phyloP scores from a whole-genome alignment of 2,113 vertebrate genomes.

The Orientallactaga bullata region DNA sequence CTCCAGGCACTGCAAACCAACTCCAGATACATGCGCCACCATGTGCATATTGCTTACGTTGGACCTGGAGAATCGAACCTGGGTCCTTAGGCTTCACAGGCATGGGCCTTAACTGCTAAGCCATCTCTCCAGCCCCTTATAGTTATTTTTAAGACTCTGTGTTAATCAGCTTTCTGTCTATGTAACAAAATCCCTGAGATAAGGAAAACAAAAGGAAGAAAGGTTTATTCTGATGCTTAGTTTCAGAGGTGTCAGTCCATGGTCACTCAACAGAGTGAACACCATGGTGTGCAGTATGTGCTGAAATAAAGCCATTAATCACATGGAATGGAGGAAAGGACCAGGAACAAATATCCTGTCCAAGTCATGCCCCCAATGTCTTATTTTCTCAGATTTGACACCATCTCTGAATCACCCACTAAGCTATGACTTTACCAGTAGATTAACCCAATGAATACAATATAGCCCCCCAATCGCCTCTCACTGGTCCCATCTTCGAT shows the following conservation, averaged over 20 bases:
- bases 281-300: background rate
- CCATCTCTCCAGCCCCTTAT: too few relatives aligned
- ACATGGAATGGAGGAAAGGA: background rate
- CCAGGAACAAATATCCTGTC: too few relatives aligned
- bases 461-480: background rate
- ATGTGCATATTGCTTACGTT: too few relatives aligned
- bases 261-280: background rate
- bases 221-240: background rate
- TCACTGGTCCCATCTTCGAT: background rate
- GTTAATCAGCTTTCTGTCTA: background rate
- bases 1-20: too few relatives aligned
- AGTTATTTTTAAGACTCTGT: background rate
- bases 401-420: background rate
- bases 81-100: too few relatives aligned
- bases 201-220: background rate
- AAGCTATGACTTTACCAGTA: background rate
- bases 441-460: background rate
- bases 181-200: background rate
- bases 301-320: background rate
- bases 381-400: background rate
- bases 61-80: too few relatives aligned
- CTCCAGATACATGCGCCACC: too few relatives aligned
- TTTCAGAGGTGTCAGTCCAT: background rate
- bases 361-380: background rate
- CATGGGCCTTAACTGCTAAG: too few relatives aligned